phyloP scores from a whole-genome alignment of 2,888 invertebrate species.

The Herminia tarsipennalis region DNA sequence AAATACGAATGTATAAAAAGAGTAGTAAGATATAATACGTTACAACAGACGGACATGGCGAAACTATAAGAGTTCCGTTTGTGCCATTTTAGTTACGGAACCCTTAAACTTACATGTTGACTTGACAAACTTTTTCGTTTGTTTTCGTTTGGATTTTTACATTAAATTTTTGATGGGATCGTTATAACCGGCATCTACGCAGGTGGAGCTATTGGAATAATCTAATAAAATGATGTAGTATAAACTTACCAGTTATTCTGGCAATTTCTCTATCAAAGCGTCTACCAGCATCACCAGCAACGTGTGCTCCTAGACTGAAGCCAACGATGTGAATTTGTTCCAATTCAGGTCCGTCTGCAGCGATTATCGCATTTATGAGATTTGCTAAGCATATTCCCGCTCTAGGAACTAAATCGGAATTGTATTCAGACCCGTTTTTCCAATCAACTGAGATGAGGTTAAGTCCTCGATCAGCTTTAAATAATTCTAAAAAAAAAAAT shows the following conservation, averaged over 20 bases:
- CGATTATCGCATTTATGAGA: not conserved
- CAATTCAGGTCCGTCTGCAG: not conserved
- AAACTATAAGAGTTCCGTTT: no score
- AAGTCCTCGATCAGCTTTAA: constrained; percentile 35
- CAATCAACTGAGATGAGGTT: constrained; percentile 67
- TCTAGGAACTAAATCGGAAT: constrained; percentile 12
- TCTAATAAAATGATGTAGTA: no score
- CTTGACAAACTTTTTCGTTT: no score
- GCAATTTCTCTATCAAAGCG: constrained; percentile 37
- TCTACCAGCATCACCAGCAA: constrained; percentile 59
- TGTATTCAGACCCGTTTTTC: constrained; percentile 53
- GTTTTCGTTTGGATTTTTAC: no score
- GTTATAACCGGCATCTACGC: no score
- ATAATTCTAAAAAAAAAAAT: constrained; percentile 42
- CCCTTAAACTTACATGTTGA: no score
- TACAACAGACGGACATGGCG: no score
- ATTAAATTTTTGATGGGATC: no score
- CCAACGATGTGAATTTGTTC: constrained; percentile 44
- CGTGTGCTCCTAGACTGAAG: constrained; percentile 66
- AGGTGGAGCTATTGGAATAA: no score
- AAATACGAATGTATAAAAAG: no score
- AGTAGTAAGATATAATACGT: no score
- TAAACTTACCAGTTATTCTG: constrained; percentile 69
- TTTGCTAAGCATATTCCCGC: not conserved
- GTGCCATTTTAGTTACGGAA: no score